Evolutionary conservation across 64 coral and sea anemone species (phyloP), one percentile per base, ranked within the genome.

Genomic region (Anthopleura sola): DNA sequence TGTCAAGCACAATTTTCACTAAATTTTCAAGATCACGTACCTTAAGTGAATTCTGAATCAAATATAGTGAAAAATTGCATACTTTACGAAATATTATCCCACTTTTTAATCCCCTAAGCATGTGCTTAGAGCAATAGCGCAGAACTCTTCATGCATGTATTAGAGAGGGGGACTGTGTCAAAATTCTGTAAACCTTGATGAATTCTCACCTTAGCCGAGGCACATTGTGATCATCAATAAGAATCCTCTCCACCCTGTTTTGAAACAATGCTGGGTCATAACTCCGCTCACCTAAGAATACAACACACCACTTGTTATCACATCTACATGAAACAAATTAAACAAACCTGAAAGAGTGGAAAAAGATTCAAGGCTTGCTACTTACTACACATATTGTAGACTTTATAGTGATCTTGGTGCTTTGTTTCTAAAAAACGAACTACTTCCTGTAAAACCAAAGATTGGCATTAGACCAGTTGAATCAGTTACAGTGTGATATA

Each of bases 321-420:
- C 40, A 28, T 71, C 10, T 15, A 62, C n/a, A 53, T 44, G 40
- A 44, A 44, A 44, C 40, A 44, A n/a, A n/a, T n/a, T n/a, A n/a
- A n/a, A n/a, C n/a, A n/a, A n/a, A 15, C 58, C 24, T n/a, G 58
- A 26, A 26, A 12, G 7, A n/a, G 21, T 62, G n/a, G 58, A 24
- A n/a, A 58, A 58, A 5, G 17, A 58, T n/a, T n/a, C n/a, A 58
- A 17, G 46, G 3, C 5, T 4, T 58, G 24, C 26, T 34, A 88
- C 92, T 94, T 94, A 94, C 97, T 99, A 47, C 97, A 99, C 85
- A 99, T 87, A 49, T 99, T 99, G 84, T 99, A 99, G 6, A 99
- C 84, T 78, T 99, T 99, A 74, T 99, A 99, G 49, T 99, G 97
- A 32, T 86, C 90, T 76, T 56, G 56, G 86, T 99, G 97, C 85